phyloP scores from a whole-genome alignment of 2,113 vertebrate genomes.

The Ctenomys sociabilis region DNA sequence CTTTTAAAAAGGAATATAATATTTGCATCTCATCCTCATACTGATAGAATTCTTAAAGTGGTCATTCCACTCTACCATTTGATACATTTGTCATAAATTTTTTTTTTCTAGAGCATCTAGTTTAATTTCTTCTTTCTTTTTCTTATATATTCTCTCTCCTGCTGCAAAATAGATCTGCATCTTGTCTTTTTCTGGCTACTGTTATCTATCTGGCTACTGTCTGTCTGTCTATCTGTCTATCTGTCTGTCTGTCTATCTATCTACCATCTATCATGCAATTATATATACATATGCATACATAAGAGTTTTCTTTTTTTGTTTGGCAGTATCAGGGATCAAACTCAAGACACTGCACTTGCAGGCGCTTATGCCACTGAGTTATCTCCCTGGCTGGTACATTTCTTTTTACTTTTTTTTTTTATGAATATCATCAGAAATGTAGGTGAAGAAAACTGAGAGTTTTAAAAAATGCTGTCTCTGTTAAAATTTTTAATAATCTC shows the following conservation, averaged over 20 bases:
- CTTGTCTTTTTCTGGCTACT: neutral
- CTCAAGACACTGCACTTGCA: no score
- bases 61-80: no score
- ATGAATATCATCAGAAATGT: neutral
- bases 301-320: no score
- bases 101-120: neutral
- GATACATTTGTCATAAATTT: neutral
- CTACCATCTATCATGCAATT: no score
- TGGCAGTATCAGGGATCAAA: no score
- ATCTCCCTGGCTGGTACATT: neutral
- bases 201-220: no score
- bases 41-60: no score
- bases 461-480: neutral
- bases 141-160: neutral
- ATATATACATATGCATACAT: neutral
- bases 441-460: neutral
- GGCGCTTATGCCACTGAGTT: no score
- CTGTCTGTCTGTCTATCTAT: no score
- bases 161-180: neutral
- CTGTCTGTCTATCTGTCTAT: no score
- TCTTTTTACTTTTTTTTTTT: conserved; percentile 35
- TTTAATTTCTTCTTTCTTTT: neutral
- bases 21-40: neutral
- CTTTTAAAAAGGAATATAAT: neutral
- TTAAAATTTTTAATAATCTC: neutral